phyloP scores from a whole-genome alignment of 2,113 vertebrate genomes.

The Desmodus rotundus region DNA sequence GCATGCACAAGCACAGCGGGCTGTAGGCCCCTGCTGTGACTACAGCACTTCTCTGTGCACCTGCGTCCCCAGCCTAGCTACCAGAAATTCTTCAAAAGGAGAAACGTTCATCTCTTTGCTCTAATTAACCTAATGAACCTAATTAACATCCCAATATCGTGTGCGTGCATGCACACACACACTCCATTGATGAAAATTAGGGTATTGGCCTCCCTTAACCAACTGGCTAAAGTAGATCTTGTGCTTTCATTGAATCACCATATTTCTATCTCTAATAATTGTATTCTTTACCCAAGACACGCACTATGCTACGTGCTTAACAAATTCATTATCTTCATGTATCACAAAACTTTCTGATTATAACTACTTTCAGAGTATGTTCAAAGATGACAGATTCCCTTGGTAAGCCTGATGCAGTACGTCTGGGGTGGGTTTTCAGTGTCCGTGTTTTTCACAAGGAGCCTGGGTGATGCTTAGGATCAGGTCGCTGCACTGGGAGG shows the following conservation, averaged over 20 bases:
- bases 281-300: not conserved
- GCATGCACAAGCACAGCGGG: not conserved
- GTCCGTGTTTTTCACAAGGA: not conserved
- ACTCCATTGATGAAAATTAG: not conserved
- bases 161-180: too few relatives aligned
- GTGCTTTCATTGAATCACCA: not conserved
- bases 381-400: not conserved
- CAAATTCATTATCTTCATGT: not conserved
- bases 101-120: not conserved
- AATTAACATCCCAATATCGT: not conserved
- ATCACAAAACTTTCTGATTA: not conserved
- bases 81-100: not conserved
- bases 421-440: not conserved
- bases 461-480: not conserved
- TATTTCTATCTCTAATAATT: not conserved
- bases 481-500: not conserved
- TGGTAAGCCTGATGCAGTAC: not conserved
- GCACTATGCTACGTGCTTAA: not conserved
- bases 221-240: not conserved
- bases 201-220: not conserved
- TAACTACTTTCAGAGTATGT: not conserved
- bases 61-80: not conserved
- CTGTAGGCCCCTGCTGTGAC: not conserved
- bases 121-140: not conserved
- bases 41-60: not conserved